Base-by-base conservation (phyloP, 2,888 invertebrate species). In the Meghimatium bilineatum region DNA sequence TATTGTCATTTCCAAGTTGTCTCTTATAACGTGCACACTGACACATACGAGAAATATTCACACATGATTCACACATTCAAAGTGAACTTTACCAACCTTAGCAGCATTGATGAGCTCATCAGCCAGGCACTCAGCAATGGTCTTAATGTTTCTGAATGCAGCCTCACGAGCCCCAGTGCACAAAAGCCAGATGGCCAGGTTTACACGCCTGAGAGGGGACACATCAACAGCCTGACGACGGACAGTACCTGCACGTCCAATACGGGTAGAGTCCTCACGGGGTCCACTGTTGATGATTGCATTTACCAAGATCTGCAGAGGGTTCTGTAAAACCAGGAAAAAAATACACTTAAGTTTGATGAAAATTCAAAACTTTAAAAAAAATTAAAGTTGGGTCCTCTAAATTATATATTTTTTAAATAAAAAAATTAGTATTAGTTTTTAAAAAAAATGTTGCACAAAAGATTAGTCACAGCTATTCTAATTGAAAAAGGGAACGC, bases 51-150 rank as follows among this genome's bases (percentile, higher is more conserved):
- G n/a, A n/a, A n/a, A n/a, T n/a, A n/a, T n/a, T n/a, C n/a, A n/a
- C n/a, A n/a, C n/a, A n/a, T n/a, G n/a, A n/a, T n/a, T n/a, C n/a
- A n/a, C n/a, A n/a, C n/a, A n/a, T n/a, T n/a, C n/a, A n/a, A n/a
- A n/a, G n/a, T n/a, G n/a, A 2, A 66, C 14, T 29, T 32, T 52
- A 36, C 88, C 85, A 93, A 96, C 96, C 96, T 99, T 99, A 80
- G 99, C 99, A 90, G 99, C 99, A 93, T 99, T 99, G 94, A 99
- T 99, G 85, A 99, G 96, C 95, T 99, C 99, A 95, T 99, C 99
- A 93, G 99, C 99, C 92, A 99, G 95, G 94, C 99, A 99, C 94
- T 99, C 99, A 86, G 99, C 99, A 93, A 99, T 99, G 79, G 99
- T 99, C 95, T 99, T 99, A 94, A 99, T 99, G 95, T 99, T 99